phyloP scores from a whole-genome alignment of 1,140 invertebrate species.

The Harpegnathos saltator region DNA sequence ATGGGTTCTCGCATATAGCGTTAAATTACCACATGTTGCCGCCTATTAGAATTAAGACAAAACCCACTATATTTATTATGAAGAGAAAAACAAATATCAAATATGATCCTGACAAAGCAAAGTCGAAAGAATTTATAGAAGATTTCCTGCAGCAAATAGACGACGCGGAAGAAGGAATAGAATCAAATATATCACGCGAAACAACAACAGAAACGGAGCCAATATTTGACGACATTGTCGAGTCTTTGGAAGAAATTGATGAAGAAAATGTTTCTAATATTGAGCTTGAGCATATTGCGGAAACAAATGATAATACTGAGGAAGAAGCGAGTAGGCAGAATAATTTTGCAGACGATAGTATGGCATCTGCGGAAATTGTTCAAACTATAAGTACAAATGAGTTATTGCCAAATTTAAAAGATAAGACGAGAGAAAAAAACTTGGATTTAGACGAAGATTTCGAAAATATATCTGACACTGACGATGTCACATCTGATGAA shows the following conservation, averaged over 20 bases:
- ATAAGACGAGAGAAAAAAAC: not conserved
- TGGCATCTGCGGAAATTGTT: conserved; percentile 14
- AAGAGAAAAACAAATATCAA: conserved; percentile 85
- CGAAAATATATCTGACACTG: conserved; percentile 12
- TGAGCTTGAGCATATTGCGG: not conserved
- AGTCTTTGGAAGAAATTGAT: conserved; percentile 70
- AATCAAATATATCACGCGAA: conserved; percentile 51
- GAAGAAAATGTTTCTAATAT: conserved; percentile 14
- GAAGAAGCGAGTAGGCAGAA: not conserved
- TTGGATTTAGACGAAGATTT: conserved; percentile 5
- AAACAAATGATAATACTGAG: conserved; percentile 10
- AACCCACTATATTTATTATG: conserved; percentile 92
- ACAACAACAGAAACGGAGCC: conserved; percentile 65
- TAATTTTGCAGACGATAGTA: not conserved
- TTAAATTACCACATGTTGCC: conserved; percentile 92
- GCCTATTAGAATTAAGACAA: conserved; percentile 92
- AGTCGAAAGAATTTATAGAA: conserved; percentile 36
- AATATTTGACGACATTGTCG: conserved; percentile 74
- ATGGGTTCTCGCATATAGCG: conserved; percentile 93
- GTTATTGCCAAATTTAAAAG: not conserved
- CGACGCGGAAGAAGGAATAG: conserved; percentile 71
- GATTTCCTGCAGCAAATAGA: conserved; percentile 2
- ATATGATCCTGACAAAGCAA: conserved; percentile 75
- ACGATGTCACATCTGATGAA: conserved; percentile 5
- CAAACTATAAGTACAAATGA: conserved; percentile 23